Evolutionary conservation across 1,140 invertebrate species (phyloP), one percentile per base, ranked within the genome.

Genomic region (Linepithema humile): DNA sequence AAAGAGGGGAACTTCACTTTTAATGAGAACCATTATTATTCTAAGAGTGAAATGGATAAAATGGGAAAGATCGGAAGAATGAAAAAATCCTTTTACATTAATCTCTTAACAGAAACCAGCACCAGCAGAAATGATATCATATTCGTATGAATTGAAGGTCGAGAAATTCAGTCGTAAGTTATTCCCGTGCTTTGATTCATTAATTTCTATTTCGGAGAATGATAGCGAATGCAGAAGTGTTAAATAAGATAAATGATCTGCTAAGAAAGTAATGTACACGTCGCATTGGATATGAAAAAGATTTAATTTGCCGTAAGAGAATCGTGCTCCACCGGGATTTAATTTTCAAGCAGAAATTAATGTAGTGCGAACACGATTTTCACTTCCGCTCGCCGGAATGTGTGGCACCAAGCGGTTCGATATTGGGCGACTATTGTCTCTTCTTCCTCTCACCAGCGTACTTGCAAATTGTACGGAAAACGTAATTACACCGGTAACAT

Each of bases 401-500:
- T 62, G 75, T 53, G 62, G 32, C 50, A 55, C 48, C 75, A 62
- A 69, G 35, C 64, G 75, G n/a, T 55, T 78, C 45, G 45, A 53
- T 72, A 84, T 87, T n/a, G 59, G n/a, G 43, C 43, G 70, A 83
- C 53, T 45, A 55, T 70, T 50, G 72, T 82, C 26, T 70, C 35
- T 29, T 45, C 57, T 60, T 17, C 10, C 72, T 78, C 72, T 12
- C 53, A 6, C 29, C 40, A 55, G 20, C 40, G 20, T 48, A 64
- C 38, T 62, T 82, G 32, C 53, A 82, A 82, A 82, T 84, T 65
- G n/a, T 43, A 72, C 43, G 60, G 64, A 55, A n/a, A 43, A 43
- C 62, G 29, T 82, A 88, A 89, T 86, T 89, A 86, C 67, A 59
- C 69, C 48, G 55, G 65, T 48, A 59, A 86, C 87, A 84, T 88